These are phyloP conservation scores for Neolamprologus caudopunctatus DNA, from an alignment of 2,113 vertebrate genomes.

Conservation along the genomic window DNA sequence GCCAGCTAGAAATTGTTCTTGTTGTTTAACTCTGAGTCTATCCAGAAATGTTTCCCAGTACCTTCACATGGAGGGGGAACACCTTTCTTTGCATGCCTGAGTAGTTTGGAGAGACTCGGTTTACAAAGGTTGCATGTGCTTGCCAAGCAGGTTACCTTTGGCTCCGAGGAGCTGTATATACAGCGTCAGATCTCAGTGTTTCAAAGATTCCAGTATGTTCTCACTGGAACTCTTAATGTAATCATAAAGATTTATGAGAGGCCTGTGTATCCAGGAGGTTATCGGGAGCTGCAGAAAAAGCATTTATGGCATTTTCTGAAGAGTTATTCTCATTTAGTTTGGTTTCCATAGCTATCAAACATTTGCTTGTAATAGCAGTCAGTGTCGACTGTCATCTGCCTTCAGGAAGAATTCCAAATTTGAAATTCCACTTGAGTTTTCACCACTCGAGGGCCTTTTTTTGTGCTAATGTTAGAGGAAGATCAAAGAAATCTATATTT, in stretches of 20 bases:
- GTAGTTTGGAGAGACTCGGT: not conserved
- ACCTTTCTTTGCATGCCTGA: not conserved
- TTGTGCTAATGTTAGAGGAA: conserved; percentile 2
- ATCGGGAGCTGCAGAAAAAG: conserved; percentile 3
- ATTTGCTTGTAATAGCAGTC: conserved; percentile 11
- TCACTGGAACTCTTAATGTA: conserved; percentile 7
- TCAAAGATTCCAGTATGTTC: not conserved
- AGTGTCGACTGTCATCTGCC: not conserved
- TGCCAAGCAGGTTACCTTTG: conserved; percentile 5
- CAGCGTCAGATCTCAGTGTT: not conserved
- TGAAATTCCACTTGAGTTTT: conserved; percentile 20
- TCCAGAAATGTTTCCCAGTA: conserved; percentile 50
- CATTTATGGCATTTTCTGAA: not conserved
- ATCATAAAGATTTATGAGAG: conserved; percentile 6
- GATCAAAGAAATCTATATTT: not conserved
- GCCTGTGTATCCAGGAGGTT: not conserved
- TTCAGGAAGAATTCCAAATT: not conserved
- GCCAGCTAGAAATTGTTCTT: conserved; percentile 29
- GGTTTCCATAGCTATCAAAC: conserved; percentile 32
- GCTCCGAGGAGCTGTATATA: not conserved
- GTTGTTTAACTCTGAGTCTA: conserved; percentile 48
- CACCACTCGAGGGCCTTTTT: not conserved
- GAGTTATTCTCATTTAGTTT: conserved; percentile 8
- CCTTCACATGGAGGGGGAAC: conserved; percentile 27
- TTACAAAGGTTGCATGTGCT: not conserved